Evolutionary conservation across 2,113 vertebrate species (phyloP).

Genomic region (Cheirogaleus medius): DNA sequence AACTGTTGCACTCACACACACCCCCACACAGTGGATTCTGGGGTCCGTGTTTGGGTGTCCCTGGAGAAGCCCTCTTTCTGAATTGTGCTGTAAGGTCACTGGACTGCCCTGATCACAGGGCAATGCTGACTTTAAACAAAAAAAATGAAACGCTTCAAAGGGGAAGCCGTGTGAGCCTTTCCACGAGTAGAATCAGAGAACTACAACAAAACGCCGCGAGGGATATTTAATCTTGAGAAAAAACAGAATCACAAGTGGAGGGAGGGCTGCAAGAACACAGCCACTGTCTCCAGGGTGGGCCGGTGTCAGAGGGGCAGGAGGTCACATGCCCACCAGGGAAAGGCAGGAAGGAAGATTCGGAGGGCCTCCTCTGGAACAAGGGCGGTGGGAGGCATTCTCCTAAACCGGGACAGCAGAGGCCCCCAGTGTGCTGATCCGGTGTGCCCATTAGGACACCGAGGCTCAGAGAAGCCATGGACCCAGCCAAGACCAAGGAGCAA

Average conservation of each 20-base stretch:
- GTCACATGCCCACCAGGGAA: background rate
- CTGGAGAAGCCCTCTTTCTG: conserved; percentile 38
- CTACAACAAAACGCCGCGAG: conserved; percentile 72
- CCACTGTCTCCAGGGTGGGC: background rate
- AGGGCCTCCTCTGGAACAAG: conserved; percentile 39
- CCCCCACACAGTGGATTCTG: background rate
- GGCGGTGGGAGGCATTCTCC: background rate
- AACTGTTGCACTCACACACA: background rate
- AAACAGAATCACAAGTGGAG: background rate
- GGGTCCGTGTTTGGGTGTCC: background rate
- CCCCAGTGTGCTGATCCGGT: background rate
- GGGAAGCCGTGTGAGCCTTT: conserved; percentile 67
- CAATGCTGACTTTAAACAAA: conserved; percentile 23
- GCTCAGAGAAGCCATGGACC: background rate
- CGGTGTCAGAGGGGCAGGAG: background rate
- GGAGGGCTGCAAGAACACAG: background rate
- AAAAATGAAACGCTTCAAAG: conserved; percentile 58
- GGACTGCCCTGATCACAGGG: conserved; percentile 50
- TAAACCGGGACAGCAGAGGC: background rate
- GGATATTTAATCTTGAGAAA: conserved; percentile 79
- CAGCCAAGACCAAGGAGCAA: background rate
- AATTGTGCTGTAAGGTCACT: conserved; percentile 47
- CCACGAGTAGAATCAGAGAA: conserved; percentile 61
- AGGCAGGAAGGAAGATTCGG: conserved; percentile 70
- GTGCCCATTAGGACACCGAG: background rate